Conservation (phyloP, 2,888 invertebrate genomes). For the Megalurothrips usitatus region DNA sequence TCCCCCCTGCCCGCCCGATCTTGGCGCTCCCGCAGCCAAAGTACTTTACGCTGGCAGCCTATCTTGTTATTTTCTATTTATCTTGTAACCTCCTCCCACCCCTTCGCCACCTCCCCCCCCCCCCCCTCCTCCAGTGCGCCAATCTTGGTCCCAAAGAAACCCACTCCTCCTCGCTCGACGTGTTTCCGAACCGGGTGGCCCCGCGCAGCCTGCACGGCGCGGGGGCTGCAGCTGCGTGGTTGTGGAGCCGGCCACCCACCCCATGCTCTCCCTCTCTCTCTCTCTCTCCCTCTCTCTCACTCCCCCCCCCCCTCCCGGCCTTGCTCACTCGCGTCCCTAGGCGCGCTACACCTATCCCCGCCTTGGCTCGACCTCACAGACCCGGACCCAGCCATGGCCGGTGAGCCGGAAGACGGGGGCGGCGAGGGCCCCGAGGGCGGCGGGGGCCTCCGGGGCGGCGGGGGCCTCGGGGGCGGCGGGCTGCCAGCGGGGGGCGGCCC, state of each 20-base stretch:
- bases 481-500: background rate
- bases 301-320: background rate
- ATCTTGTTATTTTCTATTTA: constrained; percentile 27
- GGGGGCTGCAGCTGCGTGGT: no score
- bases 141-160: background rate
- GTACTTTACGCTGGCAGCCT: constrained; percentile 22
- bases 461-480: background rate
- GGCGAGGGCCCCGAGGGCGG: background rate
- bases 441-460: background rate
- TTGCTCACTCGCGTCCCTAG: background rate
- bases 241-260: background rate
- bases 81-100: background rate
- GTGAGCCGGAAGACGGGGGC: background rate
- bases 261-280: background rate
- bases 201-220: no score
- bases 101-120: background rate
- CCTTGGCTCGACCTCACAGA: no score
- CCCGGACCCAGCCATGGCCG: background rate
- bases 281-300: background rate
- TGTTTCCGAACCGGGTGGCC: no score
- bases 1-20: background rate
- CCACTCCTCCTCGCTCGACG: background rate
- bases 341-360: background rate
- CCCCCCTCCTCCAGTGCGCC: background rate
- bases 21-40: background rate